phyloP scores from a whole-genome alignment of 2,113 vertebrate genomes.

The Gasterosteus nipponicus region DNA sequence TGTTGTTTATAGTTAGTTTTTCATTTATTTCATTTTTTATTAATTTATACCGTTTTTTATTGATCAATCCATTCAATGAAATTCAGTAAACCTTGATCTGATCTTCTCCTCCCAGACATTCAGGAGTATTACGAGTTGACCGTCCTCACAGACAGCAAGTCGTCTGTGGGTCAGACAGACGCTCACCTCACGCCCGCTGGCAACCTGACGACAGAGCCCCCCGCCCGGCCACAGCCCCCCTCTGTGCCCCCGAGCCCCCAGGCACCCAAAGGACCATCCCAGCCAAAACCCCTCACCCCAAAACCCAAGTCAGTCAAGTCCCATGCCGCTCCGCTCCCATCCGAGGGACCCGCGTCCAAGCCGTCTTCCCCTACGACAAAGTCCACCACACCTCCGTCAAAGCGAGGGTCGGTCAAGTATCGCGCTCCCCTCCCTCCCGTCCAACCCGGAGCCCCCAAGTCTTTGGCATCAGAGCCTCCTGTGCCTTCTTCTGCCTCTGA shows the following conservation, averaged over 20 bases:
- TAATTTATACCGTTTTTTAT: not conserved
- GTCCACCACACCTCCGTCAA: constrained; percentile 13
- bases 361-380: constrained; percentile 2
- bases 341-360: constrained; percentile 14
- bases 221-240: constrained; percentile 11
- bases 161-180: constrained; percentile 13
- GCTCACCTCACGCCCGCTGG: not conserved
- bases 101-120: constrained; percentile 61
- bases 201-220: constrained; percentile 12
- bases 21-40: not conserved
- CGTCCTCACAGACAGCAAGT: constrained; percentile 48
- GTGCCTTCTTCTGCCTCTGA: constrained; percentile 35
- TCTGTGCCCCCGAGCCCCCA: constrained; percentile 3
- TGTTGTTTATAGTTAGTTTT: too few relatives aligned
- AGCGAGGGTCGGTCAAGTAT: constrained; percentile 57
- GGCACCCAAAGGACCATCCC: constrained; percentile 4
- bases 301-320: constrained; percentile 64
- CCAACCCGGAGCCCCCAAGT: constrained; percentile 26
- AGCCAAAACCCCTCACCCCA: constrained; percentile 26
- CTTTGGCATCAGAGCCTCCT: not conserved
- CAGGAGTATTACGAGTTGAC: constrained; percentile 78
- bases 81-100: not conserved
- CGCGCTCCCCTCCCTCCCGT: constrained; percentile 66
- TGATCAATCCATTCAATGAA: not conserved
- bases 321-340: constrained; percentile 57